Evolutionary conservation across 2,888 invertebrate genomes (phyloP).

Genomic region (Drosophila melanosoma): DNA sequence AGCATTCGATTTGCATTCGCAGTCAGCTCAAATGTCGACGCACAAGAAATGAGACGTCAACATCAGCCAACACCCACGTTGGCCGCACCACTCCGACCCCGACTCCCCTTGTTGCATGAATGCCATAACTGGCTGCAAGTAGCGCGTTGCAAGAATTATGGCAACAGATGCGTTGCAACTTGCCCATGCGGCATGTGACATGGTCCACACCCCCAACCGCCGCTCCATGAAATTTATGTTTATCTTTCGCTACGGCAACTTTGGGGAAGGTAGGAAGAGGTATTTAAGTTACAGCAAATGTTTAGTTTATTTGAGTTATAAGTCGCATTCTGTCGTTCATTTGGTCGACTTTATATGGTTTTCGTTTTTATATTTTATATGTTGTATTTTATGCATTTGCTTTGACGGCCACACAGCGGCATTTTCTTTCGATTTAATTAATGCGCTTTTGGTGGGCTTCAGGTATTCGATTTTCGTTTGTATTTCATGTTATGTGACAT

Average conservation of each 20-base stretch:
- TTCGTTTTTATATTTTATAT: constrained; percentile 17
- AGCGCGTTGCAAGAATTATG: constrained; percentile 75
- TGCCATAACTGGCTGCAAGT: constrained; percentile 42
- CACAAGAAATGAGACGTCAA: constrained; percentile 72
- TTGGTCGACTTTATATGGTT: constrained; percentile 39
- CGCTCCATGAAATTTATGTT: constrained; percentile 65
- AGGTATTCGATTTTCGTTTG: constrained; percentile 49
- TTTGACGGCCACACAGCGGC: constrained; percentile 57
- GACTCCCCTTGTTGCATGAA: not conserved
- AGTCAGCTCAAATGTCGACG: constrained; percentile 50
- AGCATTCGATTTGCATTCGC: constrained; percentile 28
- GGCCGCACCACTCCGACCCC: not conserved
- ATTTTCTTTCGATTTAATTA: constrained; percentile 57
- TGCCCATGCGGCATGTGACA: constrained; percentile 43
- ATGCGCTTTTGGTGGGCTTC: constrained; percentile 61
- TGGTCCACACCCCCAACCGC: constrained; percentile 14
- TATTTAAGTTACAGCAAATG: constrained; percentile 78
- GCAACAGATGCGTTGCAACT: constrained; percentile 74
- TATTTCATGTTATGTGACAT: constrained; percentile 53
- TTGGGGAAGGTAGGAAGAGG: constrained; percentile 32
- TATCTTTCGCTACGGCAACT: constrained; percentile 42
- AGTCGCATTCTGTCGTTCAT: constrained; percentile 55
- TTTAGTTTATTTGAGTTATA: constrained; percentile 75
- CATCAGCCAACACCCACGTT: constrained; percentile 47
- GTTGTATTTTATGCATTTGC: constrained; percentile 51